Evolutionary conservation across 2,113 vertebrate genomes (phyloP).

Genomic region (Larimichthys crocea): DNA sequence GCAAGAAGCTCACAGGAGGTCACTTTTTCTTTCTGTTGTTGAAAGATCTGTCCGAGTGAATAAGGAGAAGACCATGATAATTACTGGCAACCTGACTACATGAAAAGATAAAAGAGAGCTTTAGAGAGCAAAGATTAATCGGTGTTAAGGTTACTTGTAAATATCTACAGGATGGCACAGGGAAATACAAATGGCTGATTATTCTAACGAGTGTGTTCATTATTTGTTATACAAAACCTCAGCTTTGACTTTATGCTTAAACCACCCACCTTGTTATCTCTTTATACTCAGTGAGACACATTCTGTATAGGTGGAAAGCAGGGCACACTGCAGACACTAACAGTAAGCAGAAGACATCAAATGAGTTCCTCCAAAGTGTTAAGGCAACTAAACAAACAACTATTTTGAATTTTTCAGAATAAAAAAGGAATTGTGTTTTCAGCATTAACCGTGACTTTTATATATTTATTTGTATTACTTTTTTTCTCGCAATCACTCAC

Average conservation of each 20-base stretch:
- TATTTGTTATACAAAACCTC: slow-evolving; percentile 29
- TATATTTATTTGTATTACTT: neutral
- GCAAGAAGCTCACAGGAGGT: slow-evolving; percentile 15
- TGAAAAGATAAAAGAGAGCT: slow-evolving; percentile 1
- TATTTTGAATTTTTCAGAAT: neutral
- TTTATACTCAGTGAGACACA: slow-evolving; percentile 6
- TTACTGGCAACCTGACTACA: slow-evolving; percentile 10
- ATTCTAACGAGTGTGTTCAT: neutral
- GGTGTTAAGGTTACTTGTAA: slow-evolving; percentile 2
- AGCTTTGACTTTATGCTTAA: slow-evolving; percentile 7
- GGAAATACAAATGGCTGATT: neutral
- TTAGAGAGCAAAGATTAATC: slow-evolving; percentile 9
- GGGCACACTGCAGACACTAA: neutral
- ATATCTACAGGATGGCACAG: neutral
- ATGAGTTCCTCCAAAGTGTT: slow-evolving; percentile 6
- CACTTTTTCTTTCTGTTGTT: neutral
- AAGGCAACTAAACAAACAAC: slow-evolving; percentile 13
- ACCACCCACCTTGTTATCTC: slow-evolving; percentile 28
- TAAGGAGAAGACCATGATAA: slow-evolving; percentile 2
- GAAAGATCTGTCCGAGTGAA: slow-evolving; percentile 6
- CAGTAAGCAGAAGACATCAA: slow-evolving; percentile 32
- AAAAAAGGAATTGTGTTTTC: neutral
- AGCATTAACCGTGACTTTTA: neutral
- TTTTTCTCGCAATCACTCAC: slow-evolving; percentile 11
- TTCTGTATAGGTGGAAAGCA: neutral